Evolutionary conservation across 2,113 vertebrate genomes (phyloP).

Genomic region (Neolamprologus ventralis): DNA sequence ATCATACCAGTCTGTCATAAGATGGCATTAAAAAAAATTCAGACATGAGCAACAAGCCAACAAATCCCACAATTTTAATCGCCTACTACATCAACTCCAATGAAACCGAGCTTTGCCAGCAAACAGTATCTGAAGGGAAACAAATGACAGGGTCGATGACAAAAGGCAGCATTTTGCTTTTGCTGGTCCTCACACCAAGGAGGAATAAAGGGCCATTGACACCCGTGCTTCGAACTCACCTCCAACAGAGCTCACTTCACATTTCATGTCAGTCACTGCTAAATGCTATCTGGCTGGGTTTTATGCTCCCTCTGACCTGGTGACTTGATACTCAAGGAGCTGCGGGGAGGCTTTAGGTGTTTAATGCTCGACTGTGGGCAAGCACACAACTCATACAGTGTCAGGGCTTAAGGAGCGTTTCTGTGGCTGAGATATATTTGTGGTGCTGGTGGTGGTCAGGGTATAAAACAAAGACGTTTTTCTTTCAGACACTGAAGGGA

Average conservation of each 20-base stretch:
- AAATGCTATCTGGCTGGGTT: slow-evolving; percentile 26
- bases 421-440: background rate
- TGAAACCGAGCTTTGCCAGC: background rate
- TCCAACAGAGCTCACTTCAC: slow-evolving; percentile 26
- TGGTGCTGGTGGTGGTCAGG: background rate
- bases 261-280: slow-evolving; percentile 36
- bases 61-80: background rate
- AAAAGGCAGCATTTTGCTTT: background rate
- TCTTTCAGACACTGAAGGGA: background rate
- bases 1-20: background rate
- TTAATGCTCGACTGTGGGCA: slow-evolving; percentile 51
- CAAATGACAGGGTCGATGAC: background rate
- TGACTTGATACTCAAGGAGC: slow-evolving; percentile 45
- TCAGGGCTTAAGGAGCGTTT: background rate
- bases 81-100: background rate
- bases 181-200: background rate
- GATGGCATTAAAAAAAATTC: background rate
- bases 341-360: slow-evolving; percentile 33
- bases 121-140: background rate
- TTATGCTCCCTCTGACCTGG: slow-evolving; percentile 20
- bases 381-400: slow-evolving; percentile 22
- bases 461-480: background rate
- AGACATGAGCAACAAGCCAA: background rate
- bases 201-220: slow-evolving; percentile 9
- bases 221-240: background rate